Percentiles rank a stretch among this genome's conserved stretches.
phyloP scores from a whole-genome alignment of 2,113 vertebrate species.

The Melanostigma gelatinosum region DNA sequence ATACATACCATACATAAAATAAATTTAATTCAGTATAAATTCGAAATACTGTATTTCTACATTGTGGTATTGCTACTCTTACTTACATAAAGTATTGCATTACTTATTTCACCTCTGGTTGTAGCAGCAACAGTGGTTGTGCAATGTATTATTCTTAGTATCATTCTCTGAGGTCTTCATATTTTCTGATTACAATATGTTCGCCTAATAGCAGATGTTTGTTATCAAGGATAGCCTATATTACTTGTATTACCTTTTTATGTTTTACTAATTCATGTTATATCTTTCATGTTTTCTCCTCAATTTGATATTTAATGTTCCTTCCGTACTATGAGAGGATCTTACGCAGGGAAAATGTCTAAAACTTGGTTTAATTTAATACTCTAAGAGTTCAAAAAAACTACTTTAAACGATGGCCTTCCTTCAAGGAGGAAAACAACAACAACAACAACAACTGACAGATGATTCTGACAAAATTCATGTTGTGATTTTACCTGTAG shows the following conservation, averaged over 20 bases:
- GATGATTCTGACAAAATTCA: not conserved
- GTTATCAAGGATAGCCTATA: not conserved
- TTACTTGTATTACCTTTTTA: not conserved
- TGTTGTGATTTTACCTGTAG: not conserved
- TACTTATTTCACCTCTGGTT: too few species aligned
- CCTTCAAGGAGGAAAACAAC: not conserved
- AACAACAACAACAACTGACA: not conserved
- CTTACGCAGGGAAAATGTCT: slow-evolving; percentile 6
- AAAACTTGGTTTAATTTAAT: not conserved
- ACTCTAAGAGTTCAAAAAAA: not conserved
- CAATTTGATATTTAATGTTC: slow-evolving; percentile 21
- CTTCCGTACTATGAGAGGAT: not conserved
- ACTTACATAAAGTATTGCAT: too few species aligned
- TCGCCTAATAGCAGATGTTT: not conserved
- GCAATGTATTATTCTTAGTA: too few species aligned
- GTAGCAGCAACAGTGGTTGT: too few species aligned
- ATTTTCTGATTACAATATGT: not conserved
- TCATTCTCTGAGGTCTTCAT: too few species aligned
- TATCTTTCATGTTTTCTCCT: slow-evolving; percentile 13
- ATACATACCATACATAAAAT: too few species aligned
- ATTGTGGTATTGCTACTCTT: too few species aligned
- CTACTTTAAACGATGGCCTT: not conserved
- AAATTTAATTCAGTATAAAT: not conserved
- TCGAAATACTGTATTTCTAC: not conserved
- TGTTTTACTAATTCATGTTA: slow-evolving; percentile 6